Evolutionary conservation across 2,888 invertebrate genomes (phyloP), one percentile per base, ranked within the genome.

Genomic region (Andrena praecox): DNA sequence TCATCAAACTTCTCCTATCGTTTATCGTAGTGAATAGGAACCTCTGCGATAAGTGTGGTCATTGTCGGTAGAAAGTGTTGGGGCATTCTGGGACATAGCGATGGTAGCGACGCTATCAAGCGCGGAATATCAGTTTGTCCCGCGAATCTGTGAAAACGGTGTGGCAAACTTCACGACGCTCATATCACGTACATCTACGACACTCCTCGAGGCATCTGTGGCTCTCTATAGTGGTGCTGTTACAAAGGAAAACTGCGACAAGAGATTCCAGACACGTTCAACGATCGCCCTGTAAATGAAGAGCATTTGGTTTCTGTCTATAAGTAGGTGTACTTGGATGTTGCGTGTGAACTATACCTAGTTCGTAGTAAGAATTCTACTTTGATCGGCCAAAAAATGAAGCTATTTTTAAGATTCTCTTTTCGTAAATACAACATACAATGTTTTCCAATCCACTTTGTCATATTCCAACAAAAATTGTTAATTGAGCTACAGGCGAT

Each of bases 11-110:
- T 16, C 1, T 42, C 1, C 4, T 16, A 42, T 42, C 42, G 16
- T 42, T 42, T 42, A n/a, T 20, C 7, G 7, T 1, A 8, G 12
- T 42, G 33, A 35, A 56, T 24, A 27, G 29, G 8, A 27, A 24
- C 2, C 29, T 50, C 24, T 16, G 59, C 50, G 10, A 27, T 62
- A 35, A 59, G 20, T 66, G 31, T 35, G 71, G 77, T 42, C 67
- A 80, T 80, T 80, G 77, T 80, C 31, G 77, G 48, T 24, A 42
- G 66, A 64, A 79, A 76, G 63, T 63, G 69, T 48, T 50, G 64
- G 4, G 31, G 69, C 59, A 69, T 20, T 20, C 64, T 76, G 69
- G 69, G 69, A 63, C 50, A 3, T 12, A 12, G 42, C 42, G 48
- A 48, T 69, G 76, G 59, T 68, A 64, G 54, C 54, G 68, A 20